Percentiles rank a stretch among this genome's conserved stretches.
Evolutionary conservation across 2,797 vertebrate genomes (phyloP).

Genomic region (Ceryle rudis): DNA sequence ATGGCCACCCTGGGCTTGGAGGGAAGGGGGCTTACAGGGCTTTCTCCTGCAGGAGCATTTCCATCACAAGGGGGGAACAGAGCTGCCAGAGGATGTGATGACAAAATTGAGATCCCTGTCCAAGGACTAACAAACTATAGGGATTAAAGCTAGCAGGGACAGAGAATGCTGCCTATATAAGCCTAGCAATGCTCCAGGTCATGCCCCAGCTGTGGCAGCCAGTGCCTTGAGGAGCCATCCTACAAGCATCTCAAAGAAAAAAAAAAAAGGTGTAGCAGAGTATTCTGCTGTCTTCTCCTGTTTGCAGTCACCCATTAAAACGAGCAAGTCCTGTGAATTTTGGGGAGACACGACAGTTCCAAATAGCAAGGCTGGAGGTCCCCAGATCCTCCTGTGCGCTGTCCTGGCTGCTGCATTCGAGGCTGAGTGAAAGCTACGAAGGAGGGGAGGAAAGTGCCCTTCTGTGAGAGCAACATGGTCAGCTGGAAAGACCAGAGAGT

Average conservation of each 20-base stretch:
- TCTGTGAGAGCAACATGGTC: background rate
- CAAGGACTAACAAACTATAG: background rate
- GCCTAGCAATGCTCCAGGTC: background rate
- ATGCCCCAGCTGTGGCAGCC: background rate
- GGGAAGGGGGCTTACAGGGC: background rate
- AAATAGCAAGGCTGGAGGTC: background rate
- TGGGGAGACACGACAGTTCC: background rate
- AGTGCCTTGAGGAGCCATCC: background rate
- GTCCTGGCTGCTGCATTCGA: background rate
- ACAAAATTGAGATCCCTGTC: background rate
- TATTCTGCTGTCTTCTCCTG: background rate
- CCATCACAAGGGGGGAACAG: background rate
- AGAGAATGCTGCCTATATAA: background rate
- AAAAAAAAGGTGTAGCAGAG: background rate
- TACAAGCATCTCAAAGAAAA: background rate
- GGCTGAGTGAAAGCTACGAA: accelerated
- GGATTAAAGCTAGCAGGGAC: background rate
- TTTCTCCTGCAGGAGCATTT: background rate
- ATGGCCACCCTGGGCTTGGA: background rate
- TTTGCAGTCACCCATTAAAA: background rate
- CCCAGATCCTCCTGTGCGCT: background rate
- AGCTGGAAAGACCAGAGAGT: background rate
- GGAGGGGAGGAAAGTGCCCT: background rate
- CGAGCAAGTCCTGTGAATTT: background rate
- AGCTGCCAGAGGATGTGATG: background rate